Conservation (phyloP, 2,113 vertebrate species). For the Pluvialis apricaria region DNA sequence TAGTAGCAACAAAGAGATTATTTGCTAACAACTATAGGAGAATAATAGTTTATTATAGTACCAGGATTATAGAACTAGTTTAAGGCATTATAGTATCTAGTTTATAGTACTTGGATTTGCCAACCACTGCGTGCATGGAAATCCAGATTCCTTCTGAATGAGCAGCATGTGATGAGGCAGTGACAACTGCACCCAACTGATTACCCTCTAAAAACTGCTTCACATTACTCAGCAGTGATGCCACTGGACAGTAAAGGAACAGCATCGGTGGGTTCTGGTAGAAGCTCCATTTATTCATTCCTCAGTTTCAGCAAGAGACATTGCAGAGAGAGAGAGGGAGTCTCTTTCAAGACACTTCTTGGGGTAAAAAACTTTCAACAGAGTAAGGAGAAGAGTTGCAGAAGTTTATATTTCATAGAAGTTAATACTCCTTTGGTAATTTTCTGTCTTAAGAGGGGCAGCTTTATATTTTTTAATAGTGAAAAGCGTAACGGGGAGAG, state of each 20-base stretch:
- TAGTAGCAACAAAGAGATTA: background rate
- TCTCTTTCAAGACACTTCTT: background rate
- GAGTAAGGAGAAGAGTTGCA: background rate
- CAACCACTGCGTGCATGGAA: slow-evolving; percentile 33
- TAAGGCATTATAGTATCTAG: background rate
- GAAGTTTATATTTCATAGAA: background rate
- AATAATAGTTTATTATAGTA: slow-evolving; percentile 18
- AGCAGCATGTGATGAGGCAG: slow-evolving; percentile 47
- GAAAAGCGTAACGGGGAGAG: background rate
- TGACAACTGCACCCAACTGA: slow-evolving; percentile 51
- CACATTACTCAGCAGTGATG: slow-evolving; percentile 58
- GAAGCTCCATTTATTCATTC: background rate
- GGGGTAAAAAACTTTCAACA: background rate
- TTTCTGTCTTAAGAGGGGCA: background rate
- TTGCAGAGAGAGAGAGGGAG: background rate
- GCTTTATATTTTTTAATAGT: background rate
- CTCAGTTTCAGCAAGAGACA: background rate
- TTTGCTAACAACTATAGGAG: background rate
- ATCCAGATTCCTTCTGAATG: slow-evolving; percentile 59
- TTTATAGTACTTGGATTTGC: slow-evolving; percentile 15
- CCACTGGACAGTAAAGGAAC: slow-evolving; percentile 22
- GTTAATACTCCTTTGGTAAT: background rate
- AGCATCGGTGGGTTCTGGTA: background rate
- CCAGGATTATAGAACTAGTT: slow-evolving; percentile 22
- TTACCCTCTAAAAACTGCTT: slow-evolving; percentile 31